A percentile compares a stretch with the other conserved stretches of the same genome.
Evolutionary conservation across 1,140 invertebrate species (phyloP).

Genomic region (Drosophila kohkoa): DNA sequence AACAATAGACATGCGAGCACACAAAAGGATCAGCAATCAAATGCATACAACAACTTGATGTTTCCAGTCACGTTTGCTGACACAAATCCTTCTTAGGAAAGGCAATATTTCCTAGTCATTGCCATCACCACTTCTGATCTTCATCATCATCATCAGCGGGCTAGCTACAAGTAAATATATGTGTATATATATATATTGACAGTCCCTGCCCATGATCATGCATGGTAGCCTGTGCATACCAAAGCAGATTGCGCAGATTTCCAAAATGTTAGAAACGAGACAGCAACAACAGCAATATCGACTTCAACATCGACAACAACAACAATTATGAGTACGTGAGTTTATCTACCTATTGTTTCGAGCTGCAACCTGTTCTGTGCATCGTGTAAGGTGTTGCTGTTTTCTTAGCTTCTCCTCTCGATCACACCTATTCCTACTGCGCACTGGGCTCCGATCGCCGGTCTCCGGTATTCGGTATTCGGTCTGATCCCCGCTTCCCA

Average conservation of each 20-base stretch:
- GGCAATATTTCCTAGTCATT: constrained; percentile 81
- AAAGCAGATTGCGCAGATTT: constrained; percentile 79
- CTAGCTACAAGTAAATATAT: constrained; percentile 10
- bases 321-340: constrained; percentile 71
- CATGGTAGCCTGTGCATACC: constrained; percentile 64
- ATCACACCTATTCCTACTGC: constrained; percentile 70
- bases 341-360: constrained; percentile 75
- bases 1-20: constrained; percentile 67
- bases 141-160: constrained; percentile 44
- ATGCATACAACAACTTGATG: constrained; percentile 63
- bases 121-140: constrained; percentile 28
- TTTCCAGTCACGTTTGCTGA: constrained; percentile 82
- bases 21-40: constrained; percentile 79
- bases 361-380: constrained; percentile 75
- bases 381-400: constrained; percentile 69
- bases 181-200: constrained; percentile 50
- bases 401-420: constrained; percentile 30
- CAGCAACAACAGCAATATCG: constrained; percentile 21
- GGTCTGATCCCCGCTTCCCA: constrained; percentile 34
- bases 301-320: constrained; percentile 38
- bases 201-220: constrained; percentile 37
- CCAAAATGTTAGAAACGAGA: constrained; percentile 72
- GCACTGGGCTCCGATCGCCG: constrained; percentile 8
- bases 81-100: constrained; percentile 82
- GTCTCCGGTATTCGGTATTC: constrained; percentile 11